These are phyloP conservation scores for Ailuropoda melanoleuca DNA, from an alignment of 2,113 vertebrate genomes.

Conservation along the genomic window DNA sequence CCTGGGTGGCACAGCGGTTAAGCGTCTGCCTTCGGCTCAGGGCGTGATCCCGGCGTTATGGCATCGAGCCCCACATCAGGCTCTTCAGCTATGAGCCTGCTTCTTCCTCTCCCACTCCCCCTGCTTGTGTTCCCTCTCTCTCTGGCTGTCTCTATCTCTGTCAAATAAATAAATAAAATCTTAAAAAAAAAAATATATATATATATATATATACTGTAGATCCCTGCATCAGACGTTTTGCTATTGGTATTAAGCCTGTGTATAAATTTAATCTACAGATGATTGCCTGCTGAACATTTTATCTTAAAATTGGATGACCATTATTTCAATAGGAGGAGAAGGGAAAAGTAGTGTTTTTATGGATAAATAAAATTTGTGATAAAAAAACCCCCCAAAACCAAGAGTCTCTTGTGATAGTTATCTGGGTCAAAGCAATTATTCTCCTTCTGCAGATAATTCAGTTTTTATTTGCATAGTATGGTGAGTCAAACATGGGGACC, in stretches of 20 bases:
- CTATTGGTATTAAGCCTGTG: neutral
- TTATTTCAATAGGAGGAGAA: neutral
- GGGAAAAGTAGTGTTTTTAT: neutral
- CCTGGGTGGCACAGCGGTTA: no score
- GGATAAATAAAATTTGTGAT: neutral
- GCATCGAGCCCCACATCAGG: no score
- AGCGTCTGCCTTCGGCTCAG: no score
- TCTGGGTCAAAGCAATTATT: neutral
- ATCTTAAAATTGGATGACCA: neutral
- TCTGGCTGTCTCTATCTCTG: no score
- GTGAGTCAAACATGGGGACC: neutral
- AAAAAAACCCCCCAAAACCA: neutral
- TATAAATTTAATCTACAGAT: neutral
- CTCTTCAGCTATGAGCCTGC: no score
- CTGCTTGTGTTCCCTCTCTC: no score
- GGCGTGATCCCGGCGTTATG: no score
- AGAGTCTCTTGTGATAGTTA: neutral
- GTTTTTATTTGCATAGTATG: conserved; percentile 35
- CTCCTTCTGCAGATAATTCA: neutral
- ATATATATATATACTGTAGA: no score
- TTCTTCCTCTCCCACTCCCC: no score
- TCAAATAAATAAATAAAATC: no score
- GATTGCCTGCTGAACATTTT: neutral
- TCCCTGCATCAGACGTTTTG: neutral
- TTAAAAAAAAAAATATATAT: no score